Evolutionary conservation across 2,888 invertebrate genomes (phyloP).

Genomic region (Hyppa rectilinea): DNA sequence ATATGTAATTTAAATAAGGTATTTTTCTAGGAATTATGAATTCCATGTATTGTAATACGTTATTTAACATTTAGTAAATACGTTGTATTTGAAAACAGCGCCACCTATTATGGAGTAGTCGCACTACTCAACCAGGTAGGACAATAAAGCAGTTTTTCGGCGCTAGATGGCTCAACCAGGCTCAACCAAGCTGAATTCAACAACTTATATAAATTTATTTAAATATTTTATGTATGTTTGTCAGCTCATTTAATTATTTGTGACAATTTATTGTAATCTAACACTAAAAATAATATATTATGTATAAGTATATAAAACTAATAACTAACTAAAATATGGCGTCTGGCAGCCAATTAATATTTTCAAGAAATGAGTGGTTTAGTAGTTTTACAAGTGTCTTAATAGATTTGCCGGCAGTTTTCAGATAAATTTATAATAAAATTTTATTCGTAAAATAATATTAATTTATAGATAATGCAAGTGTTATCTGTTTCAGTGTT

Average conservation of each 20-base stretch:
- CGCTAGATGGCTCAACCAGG: conserved; percentile 35
- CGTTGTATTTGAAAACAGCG: conserved; percentile 29
- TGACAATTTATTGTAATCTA: too few relatives aligned
- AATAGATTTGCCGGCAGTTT: background rate
- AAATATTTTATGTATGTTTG: too few relatives aligned
- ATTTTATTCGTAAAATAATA: background rate
- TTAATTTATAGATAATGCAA: background rate
- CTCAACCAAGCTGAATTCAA: background rate
- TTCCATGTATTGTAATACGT: background rate
- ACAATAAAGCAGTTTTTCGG: background rate
- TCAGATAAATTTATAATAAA: background rate
- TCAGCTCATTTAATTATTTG: too few relatives aligned
- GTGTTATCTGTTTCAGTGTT: background rate
- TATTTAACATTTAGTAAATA: fast-evolving
- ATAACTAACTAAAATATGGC: too few relatives aligned
- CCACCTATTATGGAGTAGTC: conserved; percentile 66
- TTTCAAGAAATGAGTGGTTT: background rate
- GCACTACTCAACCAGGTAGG: conserved; percentile 21
- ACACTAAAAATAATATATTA: too few relatives aligned
- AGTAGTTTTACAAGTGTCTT: background rate
- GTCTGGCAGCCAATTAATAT: too few relatives aligned
- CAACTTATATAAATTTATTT: too few relatives aligned
- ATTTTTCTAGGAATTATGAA: background rate
- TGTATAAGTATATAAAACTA: too few relatives aligned
- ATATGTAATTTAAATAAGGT: background rate